Conservation (phyloP, 2,797 vertebrate genomes). For the Notoglanidium macrostoma region DNA sequence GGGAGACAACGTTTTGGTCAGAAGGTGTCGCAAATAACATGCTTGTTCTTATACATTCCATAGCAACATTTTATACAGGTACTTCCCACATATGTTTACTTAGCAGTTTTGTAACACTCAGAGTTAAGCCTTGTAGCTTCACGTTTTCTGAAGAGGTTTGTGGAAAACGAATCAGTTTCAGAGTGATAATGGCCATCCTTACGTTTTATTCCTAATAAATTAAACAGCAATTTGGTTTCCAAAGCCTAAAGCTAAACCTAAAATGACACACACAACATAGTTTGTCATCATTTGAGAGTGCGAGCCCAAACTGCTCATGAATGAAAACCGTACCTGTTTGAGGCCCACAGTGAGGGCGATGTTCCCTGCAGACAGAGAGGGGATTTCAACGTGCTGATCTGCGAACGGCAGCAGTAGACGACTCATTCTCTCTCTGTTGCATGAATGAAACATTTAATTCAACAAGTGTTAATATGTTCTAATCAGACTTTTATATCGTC, state of each 20-base stretch:
- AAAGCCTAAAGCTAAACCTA: not conserved
- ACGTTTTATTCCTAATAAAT: not conserved
- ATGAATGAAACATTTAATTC: not conserved
- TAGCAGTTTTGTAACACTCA: not conserved
- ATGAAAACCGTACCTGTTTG: conserved; percentile 80
- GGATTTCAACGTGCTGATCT: conserved; percentile 91
- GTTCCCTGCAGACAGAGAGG: conserved; percentile 89
- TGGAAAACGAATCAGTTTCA: not conserved
- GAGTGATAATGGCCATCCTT: not conserved
- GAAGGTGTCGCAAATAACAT: too few species aligned
- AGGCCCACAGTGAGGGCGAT: conserved; percentile 93
- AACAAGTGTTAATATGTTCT: not conserved
- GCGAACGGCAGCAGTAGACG: conserved; percentile 93
- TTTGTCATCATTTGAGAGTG: too few species aligned
- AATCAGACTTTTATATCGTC: too few species aligned
- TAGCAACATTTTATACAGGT: not conserved
- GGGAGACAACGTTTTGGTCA: not conserved
- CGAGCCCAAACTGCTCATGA: not conserved
- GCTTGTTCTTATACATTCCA: too few species aligned
- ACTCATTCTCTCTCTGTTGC: conserved; percentile 89
- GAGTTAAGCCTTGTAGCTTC: not conserved
- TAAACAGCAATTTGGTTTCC: not conserved
- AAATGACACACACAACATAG: not conserved
- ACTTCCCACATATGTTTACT: not conserved
- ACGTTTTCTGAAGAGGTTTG: not conserved